Evolutionary conservation across 1,140 invertebrate species (phyloP), one percentile per base, ranked within the genome.

Genomic region (Achroia grisella): DNA sequence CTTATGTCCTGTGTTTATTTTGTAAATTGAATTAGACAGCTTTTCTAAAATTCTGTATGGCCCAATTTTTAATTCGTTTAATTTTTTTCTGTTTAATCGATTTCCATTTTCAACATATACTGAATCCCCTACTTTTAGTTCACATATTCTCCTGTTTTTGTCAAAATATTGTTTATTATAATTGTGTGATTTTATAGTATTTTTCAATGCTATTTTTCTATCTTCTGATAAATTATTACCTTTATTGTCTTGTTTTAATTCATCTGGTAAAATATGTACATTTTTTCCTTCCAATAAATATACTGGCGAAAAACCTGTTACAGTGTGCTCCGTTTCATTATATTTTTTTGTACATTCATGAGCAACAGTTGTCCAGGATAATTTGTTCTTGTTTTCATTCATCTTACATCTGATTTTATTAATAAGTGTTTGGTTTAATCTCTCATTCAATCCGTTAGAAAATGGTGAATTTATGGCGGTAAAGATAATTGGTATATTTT

Each of bases 241-340:
- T 30, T 10, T 11, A 28, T 8, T 29, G 3, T 6, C 10, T 29
- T 29, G 23, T 29, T 40, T 40, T 12, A 39, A 17, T 17, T 39
- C 36, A 10, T 39, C 17, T 10, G 36, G 8, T 27, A 39, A 39
- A 15, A 39, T 1, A 39, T 17, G 2, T 10, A 39, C 15, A 39
- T 39, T 9, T 39, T 27, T 17, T 39, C 28, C 28, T 6, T 10
- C 10, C 10, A 29, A 29, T 10, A 29, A 10, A 29, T 29, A 29
- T 29, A 6, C 5, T 6, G 28, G 28, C 10, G 28, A 29, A 29
- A 6, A 29, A 29, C 28, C 28, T 10, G 28, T 29, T 29, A 10
- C 28, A 29, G 58, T 53, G 32, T 77, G 73, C 44, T 58, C 56
- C n/a, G 73, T 72, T 3, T 71, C 46, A 50, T 78, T 72, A 34